These are phyloP conservation scores for Gastrophysa polygoni DNA, from an alignment of 2,888 invertebrate genomes.

Conservation along the genomic window DNA sequence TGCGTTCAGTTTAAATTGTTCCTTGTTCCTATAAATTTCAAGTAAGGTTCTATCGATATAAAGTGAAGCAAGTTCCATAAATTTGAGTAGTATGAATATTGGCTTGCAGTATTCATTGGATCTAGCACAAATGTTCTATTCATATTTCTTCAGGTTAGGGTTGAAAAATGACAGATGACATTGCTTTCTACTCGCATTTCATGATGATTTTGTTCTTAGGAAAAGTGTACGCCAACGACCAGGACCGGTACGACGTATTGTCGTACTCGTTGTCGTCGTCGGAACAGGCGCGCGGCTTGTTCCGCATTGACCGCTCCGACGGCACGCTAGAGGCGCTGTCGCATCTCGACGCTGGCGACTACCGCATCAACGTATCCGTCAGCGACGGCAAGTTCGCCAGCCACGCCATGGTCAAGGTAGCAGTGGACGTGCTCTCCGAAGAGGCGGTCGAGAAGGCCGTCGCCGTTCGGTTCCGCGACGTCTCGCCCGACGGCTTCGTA, in stretches of 20 bases:
- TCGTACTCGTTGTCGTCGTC: constrained; percentile 72
- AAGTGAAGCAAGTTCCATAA: too few relatives aligned
- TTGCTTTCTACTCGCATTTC: too few relatives aligned
- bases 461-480: constrained; percentile 81
- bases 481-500: constrained; percentile 85
- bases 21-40: too few relatives aligned
- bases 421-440: constrained; percentile 79
- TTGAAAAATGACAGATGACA: too few relatives aligned
- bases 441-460: constrained; percentile 87
- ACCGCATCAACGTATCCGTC: constrained; percentile 88
- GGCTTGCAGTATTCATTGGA: too few relatives aligned
- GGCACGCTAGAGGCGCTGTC: constrained; percentile 85
- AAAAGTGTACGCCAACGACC: constrained; percentile 85
- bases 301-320: constrained; percentile 78
- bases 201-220: not conserved
- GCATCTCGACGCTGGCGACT: constrained; percentile 83
- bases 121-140: too few relatives aligned
- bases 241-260: constrained; percentile 92
- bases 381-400: constrained; percentile 90
- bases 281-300: constrained; percentile 69
- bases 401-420: constrained; percentile 76
- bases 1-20: too few relatives aligned
- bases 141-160: too few relatives aligned
- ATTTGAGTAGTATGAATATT: too few relatives aligned
- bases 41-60: too few relatives aligned